A percentile compares a stretch with the other conserved stretches of the same genome.
phyloP scores from a whole-genome alignment of 64 coral and sea anemone genomes.

The Platygyra sinensis region DNA sequence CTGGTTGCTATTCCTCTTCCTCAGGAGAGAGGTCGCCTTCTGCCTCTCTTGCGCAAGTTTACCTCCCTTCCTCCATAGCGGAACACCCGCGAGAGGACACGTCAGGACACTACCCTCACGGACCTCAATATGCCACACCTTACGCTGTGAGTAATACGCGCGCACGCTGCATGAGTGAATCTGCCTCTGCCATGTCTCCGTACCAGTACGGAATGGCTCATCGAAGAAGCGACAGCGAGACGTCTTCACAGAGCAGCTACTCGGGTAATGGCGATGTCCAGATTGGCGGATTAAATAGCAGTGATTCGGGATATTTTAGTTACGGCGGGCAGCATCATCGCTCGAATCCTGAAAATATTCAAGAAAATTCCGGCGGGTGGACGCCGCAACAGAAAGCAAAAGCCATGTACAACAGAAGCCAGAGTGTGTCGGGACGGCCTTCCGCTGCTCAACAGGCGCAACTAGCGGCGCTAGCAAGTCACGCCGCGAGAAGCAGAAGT shows the following conservation, averaged over 20 bases:
- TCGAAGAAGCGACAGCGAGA: slow-evolving; percentile 74
- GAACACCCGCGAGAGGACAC: slow-evolving; percentile 49
- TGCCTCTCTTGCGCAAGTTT: slow-evolving; percentile 63
- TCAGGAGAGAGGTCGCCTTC: slow-evolving; percentile 76
- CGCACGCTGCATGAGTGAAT: slow-evolving; percentile 77
- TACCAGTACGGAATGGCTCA: slow-evolving; percentile 35
- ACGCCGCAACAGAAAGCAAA: slow-evolving; percentile 71
- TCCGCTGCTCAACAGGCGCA: slow-evolving; percentile 84
- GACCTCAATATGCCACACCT: slow-evolving; percentile 84
- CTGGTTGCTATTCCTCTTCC: slow-evolving; percentile 69
- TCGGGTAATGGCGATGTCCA: slow-evolving; percentile 55
- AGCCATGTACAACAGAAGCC: slow-evolving; percentile 63
- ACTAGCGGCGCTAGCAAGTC: slow-evolving; percentile 83
- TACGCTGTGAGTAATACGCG: slow-evolving; percentile 62
- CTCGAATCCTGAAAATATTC: slow-evolving; percentile 64
- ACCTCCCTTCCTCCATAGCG: slow-evolving; percentile 56
- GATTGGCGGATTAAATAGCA: slow-evolving; percentile 55
- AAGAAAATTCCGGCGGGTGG: slow-evolving; percentile 69
- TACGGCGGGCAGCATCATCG: slow-evolving; percentile 61
- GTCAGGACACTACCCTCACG: not conserved
- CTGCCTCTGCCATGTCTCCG: slow-evolving; percentile 30
- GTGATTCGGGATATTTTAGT: slow-evolving; percentile 92
- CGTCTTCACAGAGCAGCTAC: slow-evolving; percentile 84
- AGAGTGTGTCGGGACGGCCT: slow-evolving; percentile 84
- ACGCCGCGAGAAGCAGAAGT: slow-evolving; percentile 90